These are phyloP conservation scores for Machimus rusticus DNA, from an alignment of 2,888 invertebrate genomes.

Conservation along the genomic window DNA sequence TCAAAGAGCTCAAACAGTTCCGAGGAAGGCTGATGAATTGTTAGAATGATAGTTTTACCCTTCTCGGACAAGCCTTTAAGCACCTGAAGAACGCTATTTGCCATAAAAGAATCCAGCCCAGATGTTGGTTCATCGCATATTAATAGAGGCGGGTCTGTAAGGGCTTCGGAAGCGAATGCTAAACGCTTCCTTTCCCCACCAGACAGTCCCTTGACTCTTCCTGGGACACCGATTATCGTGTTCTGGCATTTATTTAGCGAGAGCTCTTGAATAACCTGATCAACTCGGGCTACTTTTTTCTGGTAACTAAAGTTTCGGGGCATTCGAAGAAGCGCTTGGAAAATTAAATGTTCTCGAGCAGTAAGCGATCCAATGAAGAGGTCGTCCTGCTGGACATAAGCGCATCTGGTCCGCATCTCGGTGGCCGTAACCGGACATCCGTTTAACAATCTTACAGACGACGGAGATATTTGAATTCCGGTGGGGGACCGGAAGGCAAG, in stretches of 20 bases:
- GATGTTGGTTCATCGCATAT: conserved; percentile 98
- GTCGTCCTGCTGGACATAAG: conserved; percentile 95
- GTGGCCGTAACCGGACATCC: conserved; percentile 77
- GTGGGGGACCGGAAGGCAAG: conserved; percentile 81
- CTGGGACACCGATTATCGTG: conserved; percentile 88
- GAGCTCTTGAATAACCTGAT: conserved; percentile 86
- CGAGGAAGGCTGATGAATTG: conserved; percentile 95
- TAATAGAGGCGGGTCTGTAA: conserved; percentile 93
- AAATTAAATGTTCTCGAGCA: conserved; percentile 86
- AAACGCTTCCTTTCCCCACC: conserved; percentile 96
- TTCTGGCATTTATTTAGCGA: conserved; percentile 89
- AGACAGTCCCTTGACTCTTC: conserved; percentile 88
- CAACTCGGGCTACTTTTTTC: conserved; percentile 79
- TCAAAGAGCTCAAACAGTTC: conserved; percentile 91
- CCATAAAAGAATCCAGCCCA: conserved; percentile 96
- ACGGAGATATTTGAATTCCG: conserved; percentile 69
- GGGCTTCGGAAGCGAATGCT: conserved; percentile 95
- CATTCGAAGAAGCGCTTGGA: conserved; percentile 90
- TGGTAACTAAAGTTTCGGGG: conserved; percentile 76
- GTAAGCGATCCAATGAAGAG: conserved; percentile 90
- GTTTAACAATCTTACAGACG: conserved; percentile 72
- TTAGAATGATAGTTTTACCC: conserved; percentile 90
- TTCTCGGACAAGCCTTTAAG: conserved; percentile 77
- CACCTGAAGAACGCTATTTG: conserved; percentile 88
- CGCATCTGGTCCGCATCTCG: conserved; percentile 78